Evolutionary conservation across 2,888 invertebrate species (phyloP).

Genomic region (Saturnia japonica): DNA sequence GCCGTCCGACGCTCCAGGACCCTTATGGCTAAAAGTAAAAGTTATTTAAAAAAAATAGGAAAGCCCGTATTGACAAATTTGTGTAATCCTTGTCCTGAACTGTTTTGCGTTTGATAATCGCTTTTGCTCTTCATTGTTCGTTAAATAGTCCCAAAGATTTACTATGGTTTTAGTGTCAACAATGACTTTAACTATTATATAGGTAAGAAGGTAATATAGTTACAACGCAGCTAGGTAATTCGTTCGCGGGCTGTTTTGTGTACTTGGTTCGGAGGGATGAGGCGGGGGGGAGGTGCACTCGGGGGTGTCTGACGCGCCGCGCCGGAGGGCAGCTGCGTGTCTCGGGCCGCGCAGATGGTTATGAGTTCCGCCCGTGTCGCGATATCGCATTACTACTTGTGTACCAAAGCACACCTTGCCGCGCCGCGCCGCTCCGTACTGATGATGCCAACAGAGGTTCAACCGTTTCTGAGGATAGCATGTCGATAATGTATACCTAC

Average conservation of each 20-base stretch:
- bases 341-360: slow-evolving; percentile 53
- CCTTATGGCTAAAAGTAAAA: too few species aligned
- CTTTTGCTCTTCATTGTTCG: not conserved
- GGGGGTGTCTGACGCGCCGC: slow-evolving; percentile 11
- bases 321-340: slow-evolving; percentile 53
- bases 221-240: not conserved
- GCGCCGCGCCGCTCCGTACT: slow-evolving; percentile 18
- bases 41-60: too few species aligned
- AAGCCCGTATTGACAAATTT: too few species aligned
- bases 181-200: not conserved
- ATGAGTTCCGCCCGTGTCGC: slow-evolving; percentile 37
- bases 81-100: too few species aligned
- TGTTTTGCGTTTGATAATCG: too few species aligned
- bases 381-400: slow-evolving; percentile 20
- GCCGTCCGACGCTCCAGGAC: too few species aligned
- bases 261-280: not conserved
- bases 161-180: not conserved
- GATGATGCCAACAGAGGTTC: not conserved
- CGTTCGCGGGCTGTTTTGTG: not conserved
- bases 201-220: not conserved
- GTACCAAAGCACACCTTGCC: too few species aligned
- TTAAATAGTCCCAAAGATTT: not conserved
- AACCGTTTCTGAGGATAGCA: not conserved
- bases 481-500: not conserved
- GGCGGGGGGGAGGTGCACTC: not conserved